phyloP scores from a whole-genome alignment of 2,113 vertebrate genomes.

The Gorsachius goisagi region DNA sequence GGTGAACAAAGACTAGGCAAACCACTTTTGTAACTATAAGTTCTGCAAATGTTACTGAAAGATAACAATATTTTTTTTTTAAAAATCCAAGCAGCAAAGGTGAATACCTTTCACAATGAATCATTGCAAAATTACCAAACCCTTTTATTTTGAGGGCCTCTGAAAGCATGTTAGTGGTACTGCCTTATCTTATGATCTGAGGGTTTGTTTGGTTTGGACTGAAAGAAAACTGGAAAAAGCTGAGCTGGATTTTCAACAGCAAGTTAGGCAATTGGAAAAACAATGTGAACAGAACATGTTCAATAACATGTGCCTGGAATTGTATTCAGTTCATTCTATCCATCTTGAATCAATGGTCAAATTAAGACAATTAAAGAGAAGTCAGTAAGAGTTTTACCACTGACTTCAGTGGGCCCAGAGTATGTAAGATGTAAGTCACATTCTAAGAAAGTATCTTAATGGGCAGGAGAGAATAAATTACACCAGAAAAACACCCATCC shows the following conservation, averaged over 20 bases:
- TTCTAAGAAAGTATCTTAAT: not conserved
- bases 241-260: conserved; percentile 58
- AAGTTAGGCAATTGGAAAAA: conserved; percentile 47
- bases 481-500: not conserved
- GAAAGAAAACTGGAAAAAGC: conserved; percentile 41
- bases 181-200: conserved; percentile 35
- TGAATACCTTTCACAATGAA: conserved; percentile 60
- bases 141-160: conserved; percentile 30
- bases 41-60: conserved; percentile 49
- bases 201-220: conserved; percentile 49
- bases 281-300: conserved; percentile 10
- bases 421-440: not conserved
- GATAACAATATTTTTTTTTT: conserved; percentile 9
- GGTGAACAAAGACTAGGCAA: conserved; percentile 20
- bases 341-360: not conserved
- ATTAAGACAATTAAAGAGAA: not conserved
- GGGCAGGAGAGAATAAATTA: not conserved
- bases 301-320: not conserved
- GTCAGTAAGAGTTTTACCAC: not conserved
- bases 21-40: conserved; percentile 37
- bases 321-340: not conserved
- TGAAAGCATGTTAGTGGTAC: not conserved
- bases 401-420: not conserved
- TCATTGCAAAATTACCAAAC: conserved; percentile 57
- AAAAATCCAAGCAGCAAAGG: conserved; percentile 52